Evolutionary conservation across 2,888 invertebrate genomes (phyloP).

Genomic region (Sminthurides aquaticus): DNA sequence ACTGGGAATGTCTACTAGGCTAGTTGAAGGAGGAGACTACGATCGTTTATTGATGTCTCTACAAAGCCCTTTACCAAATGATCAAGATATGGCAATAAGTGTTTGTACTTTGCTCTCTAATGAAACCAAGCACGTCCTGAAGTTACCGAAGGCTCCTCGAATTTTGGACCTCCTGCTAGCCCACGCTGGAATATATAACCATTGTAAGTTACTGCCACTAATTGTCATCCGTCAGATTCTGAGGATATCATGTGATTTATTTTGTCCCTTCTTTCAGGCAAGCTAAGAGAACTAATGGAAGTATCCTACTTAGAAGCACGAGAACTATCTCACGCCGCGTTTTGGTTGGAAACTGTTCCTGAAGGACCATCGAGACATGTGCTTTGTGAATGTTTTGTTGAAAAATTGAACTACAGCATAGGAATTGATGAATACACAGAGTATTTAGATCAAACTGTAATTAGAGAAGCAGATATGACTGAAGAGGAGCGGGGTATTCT

Average conservation of each 20-base stretch:
- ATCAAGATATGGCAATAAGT: slow-evolving; percentile 96
- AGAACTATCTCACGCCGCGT: slow-evolving; percentile 32
- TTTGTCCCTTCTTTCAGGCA: too few relatives aligned
- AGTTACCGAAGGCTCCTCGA: slow-evolving; percentile 75
- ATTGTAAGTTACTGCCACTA: slow-evolving; percentile 53
- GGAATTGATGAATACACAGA: slow-evolving; percentile 17
- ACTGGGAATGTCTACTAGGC: slow-evolving; percentile 60
- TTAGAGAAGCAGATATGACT: slow-evolving; percentile 22
- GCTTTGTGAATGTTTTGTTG: slow-evolving; percentile 40
- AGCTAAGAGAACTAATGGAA: slow-evolving; percentile 37
- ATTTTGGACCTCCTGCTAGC: slow-evolving; percentile 82
- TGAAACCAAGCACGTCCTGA: slow-evolving; percentile 81
- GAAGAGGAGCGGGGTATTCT: slow-evolving; percentile 23
- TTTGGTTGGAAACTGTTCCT: slow-evolving; percentile 39
- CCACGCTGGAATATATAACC: slow-evolving; percentile 88
- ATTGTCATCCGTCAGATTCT: background rate
- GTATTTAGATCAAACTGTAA: slow-evolving; percentile 8
- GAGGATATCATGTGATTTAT: background rate
- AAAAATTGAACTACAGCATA: slow-evolving; percentile 24
- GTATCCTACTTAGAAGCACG: slow-evolving; percentile 34
- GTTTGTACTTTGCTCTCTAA: slow-evolving; percentile 92
- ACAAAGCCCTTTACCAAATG: slow-evolving; percentile 92
- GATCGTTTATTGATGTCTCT: slow-evolving; percentile 83
- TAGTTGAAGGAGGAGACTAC: slow-evolving; percentile 57
- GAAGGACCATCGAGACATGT: slow-evolving; percentile 30